Base-by-base conservation (phyloP, 2,888 invertebrate genomes). In the Periphyllus acericola region DNA sequence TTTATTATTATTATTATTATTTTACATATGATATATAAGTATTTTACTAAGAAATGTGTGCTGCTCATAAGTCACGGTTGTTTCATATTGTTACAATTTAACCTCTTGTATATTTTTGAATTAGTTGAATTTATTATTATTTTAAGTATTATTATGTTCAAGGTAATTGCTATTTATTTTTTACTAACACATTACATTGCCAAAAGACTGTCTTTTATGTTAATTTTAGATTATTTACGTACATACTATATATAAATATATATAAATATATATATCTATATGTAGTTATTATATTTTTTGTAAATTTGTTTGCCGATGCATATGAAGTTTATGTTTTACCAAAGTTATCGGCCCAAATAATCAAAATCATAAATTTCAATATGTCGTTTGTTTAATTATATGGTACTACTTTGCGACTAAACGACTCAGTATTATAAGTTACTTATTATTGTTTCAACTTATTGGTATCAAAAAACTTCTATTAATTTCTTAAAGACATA, bases 181-280 rank as follows among this genome's bases (percentile, higher is more conserved):
- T 79, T 87, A 87, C 81, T 87, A 87, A 87, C 87, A 87, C 80
- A 80, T 87, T 87, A 87, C 80, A 87, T 87, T 87, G 72, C 87
- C 87, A 87, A 86, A 86, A 87, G 87, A 87, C 87, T 87, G 87
- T 81, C 80, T 87, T 86, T 81, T 87, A 87, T 81, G 87, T 87
- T 87, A 74, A 79, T 87, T 87, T 81, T 87, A 87, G 72, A 87
- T 86, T 86, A 86, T 80, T 72, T 71, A 84, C 14, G 14, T 66
- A 32, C 81, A 75, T 34, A 79, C 25, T 60, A 60, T 60, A 21
- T 60, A 25, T 46, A 46, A 81, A 75, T n/a, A 79, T 60, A 60
- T 60, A 6, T n/a, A n/a, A n/a, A n/a, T 60, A 60, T 46, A 46
- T 46, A 2, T 14, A 46, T 46, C 14, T 46, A 46, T 46, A 14